A percentile compares a stretch with the other conserved stretches of the same genome.
Conservation (phyloP, 2,888 invertebrate species). For the Clanis bilineata region DNA sequence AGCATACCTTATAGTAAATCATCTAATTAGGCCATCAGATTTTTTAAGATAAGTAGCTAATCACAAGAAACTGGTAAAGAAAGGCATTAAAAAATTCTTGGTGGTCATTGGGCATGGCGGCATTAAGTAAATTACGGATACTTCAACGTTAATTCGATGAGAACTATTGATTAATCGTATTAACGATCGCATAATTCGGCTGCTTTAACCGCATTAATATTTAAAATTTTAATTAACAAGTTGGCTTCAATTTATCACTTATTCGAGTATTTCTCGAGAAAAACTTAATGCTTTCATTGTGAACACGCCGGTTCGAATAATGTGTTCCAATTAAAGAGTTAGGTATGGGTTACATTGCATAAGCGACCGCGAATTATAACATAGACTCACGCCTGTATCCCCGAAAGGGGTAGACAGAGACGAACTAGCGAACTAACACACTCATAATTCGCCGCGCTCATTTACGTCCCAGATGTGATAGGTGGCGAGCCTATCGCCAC, state of each 20-base stretch:
- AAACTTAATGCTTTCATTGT: background rate
- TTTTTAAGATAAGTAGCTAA: background rate
- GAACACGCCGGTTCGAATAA: slow-evolving; percentile 2
- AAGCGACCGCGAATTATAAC: background rate
- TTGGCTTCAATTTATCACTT: slow-evolving; percentile 6
- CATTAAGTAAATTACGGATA: background rate
- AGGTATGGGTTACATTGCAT: background rate
- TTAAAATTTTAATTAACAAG: slow-evolving; percentile 10
- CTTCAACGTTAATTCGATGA: background rate
- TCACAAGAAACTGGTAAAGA: background rate
- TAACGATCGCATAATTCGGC: background rate
- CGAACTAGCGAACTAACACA: too few species aligned
- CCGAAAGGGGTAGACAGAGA: too few species aligned
- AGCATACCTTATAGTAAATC: slow-evolving; percentile 6
- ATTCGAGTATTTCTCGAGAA: slow-evolving; percentile 4
- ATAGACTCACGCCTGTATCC: too few species aligned
- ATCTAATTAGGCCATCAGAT: background rate
- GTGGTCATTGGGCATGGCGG: too few species aligned
- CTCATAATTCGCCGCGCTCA: too few species aligned
- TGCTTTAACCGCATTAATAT: background rate
- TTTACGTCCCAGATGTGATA: too few species aligned
- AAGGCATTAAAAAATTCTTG: slow-evolving; percentile 3
- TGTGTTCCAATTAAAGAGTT: slow-evolving; percentile 15
- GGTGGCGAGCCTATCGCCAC: too few species aligned
- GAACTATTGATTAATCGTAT: slow-evolving; percentile 2